These are phyloP conservation scores for Polymixis lichenea DNA, from an alignment of 2,888 invertebrate genomes.

Conservation along the genomic window DNA sequence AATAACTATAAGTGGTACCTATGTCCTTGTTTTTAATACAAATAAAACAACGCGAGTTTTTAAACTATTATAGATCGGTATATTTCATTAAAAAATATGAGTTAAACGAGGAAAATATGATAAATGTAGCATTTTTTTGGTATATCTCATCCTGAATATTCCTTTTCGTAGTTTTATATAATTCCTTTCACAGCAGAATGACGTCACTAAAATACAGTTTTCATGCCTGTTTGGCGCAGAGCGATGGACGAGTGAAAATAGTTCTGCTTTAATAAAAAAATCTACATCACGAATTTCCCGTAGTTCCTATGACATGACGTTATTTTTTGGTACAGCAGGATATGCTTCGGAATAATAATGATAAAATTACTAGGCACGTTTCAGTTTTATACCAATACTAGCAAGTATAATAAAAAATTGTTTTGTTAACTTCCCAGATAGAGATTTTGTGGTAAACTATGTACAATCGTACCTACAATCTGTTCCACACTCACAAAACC, in stretches of 20 bases:
- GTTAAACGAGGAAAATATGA: too few species aligned
- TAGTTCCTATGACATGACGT: conserved; percentile 3
- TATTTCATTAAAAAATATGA: neutral
- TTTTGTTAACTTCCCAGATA: neutral
- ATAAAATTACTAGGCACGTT: neutral
- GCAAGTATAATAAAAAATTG: neutral
- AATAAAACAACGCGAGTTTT: neutral
- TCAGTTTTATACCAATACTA: neutral
- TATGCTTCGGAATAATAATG: neutral
- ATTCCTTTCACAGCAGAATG: conserved; percentile 1
- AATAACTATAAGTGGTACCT: neutral
- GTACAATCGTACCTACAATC: neutral
- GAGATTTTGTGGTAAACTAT: neutral
- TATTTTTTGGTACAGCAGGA: neutral
- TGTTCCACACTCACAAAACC: neutral
- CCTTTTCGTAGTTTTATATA: conserved; percentile 1
- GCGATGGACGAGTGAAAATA: neutral
- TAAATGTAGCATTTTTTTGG: too few species aligned
- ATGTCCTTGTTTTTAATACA: neutral
- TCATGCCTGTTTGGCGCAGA: neutral
- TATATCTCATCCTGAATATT: conserved; percentile 1
- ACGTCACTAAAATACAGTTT: conserved; percentile 27
- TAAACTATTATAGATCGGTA: neutral
- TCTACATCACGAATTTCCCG: neutral
- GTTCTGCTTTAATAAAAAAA: conserved; percentile 31